Conservation (phyloP, 1,140 invertebrate species). For the Tetragnatha versicolor region DNA sequence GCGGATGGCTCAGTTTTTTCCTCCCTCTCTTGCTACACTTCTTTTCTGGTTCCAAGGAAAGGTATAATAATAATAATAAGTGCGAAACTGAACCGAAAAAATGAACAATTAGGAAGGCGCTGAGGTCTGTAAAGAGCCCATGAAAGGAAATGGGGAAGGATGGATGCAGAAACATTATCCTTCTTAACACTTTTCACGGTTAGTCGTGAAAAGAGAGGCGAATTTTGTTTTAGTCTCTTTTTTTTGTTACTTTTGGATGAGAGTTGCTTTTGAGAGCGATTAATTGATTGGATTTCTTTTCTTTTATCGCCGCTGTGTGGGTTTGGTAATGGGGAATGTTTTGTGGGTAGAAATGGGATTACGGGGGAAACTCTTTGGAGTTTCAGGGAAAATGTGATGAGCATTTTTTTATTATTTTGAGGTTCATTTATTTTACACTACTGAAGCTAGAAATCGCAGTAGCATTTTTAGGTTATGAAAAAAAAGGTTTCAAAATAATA, state of each 20-base stretch:
- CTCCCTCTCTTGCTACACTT: not conserved
- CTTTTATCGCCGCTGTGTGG: not conserved
- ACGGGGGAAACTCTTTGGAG: no score
- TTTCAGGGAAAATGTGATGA: no score
- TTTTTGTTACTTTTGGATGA: not conserved
- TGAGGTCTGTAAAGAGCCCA: conserved; percentile 1
- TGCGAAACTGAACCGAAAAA: not conserved
- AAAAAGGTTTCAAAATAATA: no score
- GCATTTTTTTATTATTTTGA: no score
- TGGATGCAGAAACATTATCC: not conserved
- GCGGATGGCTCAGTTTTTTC: not conserved
- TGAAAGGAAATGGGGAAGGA: not conserved
- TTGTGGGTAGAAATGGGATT: no score
- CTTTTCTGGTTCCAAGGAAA: not conserved
- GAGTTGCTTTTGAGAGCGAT: not conserved
- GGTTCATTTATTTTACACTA: no score
- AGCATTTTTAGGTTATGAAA: no score
- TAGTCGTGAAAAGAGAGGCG: not conserved
- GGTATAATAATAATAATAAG: conserved; percentile 2
- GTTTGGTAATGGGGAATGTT: not conserved
- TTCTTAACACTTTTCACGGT: conserved; percentile 1
- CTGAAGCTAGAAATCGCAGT: no score
- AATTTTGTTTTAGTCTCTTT: no score
- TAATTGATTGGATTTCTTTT: not conserved
- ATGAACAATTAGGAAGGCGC: not conserved